A percentile compares a stretch with the other conserved stretches of the same genome.
Evolutionary conservation across 2,888 invertebrate species (phyloP).

Genomic region (Neelides folsomi): DNA sequence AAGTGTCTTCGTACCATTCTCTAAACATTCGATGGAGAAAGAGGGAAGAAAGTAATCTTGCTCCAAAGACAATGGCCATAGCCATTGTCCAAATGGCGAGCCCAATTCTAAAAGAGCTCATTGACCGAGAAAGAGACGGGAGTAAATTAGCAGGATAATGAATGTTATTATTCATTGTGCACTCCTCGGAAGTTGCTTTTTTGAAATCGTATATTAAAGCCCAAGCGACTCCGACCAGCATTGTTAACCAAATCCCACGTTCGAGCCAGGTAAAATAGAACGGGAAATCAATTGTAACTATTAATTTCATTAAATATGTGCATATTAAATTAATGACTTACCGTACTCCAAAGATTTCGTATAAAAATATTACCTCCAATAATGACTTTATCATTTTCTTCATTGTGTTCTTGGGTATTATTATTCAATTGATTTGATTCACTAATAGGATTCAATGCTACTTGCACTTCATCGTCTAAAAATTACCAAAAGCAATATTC

Average conservation of each 20-base stretch:
- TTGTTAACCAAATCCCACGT: conserved; percentile 3
- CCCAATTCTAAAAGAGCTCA: conserved; percentile 6
- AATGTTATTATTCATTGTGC: not conserved
- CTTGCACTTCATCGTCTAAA: no score
- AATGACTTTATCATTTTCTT: no score
- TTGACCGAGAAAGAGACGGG: conserved; percentile 7
- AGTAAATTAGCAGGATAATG: conserved; percentile 5
- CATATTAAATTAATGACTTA: no score
- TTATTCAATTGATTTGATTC: no score
- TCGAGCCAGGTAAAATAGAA: conserved; percentile 5
- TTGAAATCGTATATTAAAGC: not conserved
- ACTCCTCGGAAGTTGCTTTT: conserved; percentile 3
- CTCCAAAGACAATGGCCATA: conserved; percentile 3
- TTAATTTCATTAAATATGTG: no score
- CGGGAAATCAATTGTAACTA: conserved; percentile 3
- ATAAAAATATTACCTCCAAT: no score
- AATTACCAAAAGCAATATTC: no score
- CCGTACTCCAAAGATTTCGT: no score
- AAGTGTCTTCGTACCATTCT: conserved; percentile 2
- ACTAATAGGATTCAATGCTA: no score
- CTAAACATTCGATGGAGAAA: conserved; percentile 5
- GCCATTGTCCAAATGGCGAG: conserved; percentile 4
- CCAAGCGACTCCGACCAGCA: conserved; percentile 5
- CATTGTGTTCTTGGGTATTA: no score
- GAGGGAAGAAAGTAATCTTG: not conserved